phyloP scores from a whole-genome alignment of 37 sponge, comb jelly and placozoan genomes.

The Crambe crambe region DNA sequence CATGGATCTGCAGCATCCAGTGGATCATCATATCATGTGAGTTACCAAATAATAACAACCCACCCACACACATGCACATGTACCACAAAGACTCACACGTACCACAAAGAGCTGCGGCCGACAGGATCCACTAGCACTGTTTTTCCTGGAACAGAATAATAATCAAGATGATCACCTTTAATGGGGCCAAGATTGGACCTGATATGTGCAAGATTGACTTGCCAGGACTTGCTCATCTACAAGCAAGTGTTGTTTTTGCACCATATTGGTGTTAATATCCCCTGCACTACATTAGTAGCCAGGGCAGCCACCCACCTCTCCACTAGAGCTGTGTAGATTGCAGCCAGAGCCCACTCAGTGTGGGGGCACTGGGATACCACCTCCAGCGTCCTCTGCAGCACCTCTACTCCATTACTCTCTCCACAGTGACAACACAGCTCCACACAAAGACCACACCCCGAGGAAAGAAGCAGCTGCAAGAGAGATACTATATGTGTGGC shows the following conservation, averaged over 20 bases:
- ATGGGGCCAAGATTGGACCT: no score
- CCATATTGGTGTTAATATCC: slow-evolving; percentile 1
- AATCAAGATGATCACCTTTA: no score
- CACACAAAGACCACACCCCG: not conserved
- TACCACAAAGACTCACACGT: no score
- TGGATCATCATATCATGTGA: no score
- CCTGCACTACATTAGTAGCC: not conserved
- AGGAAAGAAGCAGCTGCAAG: not conserved
- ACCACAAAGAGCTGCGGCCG: no score
- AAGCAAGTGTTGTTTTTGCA: not conserved
- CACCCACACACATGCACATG: no score
- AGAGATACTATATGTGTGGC: no score
- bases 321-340: not conserved
- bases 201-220: no score
- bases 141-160: no score
- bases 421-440: slow-evolving; percentile 1
- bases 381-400: not conserved
- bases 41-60: no score
- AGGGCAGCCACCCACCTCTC: not conserved
- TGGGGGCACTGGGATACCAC: not conserved
- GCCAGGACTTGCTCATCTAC: not conserved
- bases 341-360: not conserved
- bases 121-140: no score
- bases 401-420: not conserved
- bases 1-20: not conserved